These are phyloP conservation scores for Eidolon helvum DNA, from an alignment of 2,113 vertebrate species.

Conservation along the genomic window DNA sequence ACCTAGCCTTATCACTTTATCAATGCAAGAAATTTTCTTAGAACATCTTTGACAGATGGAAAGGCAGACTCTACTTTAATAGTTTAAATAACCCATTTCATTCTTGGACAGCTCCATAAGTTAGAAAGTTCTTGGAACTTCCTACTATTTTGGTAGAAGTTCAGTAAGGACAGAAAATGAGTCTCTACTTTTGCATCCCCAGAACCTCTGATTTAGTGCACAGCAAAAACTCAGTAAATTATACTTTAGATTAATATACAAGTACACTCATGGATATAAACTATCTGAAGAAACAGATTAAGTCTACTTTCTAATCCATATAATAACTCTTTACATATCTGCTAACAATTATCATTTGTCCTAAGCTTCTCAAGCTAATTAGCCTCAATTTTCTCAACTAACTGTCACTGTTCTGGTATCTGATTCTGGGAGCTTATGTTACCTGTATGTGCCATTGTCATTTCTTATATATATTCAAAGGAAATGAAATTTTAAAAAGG, in stretches of 20 bases:
- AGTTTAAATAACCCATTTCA: neutral
- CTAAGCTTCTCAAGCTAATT: neutral
- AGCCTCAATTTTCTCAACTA: neutral
- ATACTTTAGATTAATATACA: neutral
- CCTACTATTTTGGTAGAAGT: neutral
- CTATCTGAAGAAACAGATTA: neutral
- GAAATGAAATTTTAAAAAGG: neutral
- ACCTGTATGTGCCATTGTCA: neutral
- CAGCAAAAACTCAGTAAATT: neutral
- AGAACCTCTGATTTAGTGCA: neutral
- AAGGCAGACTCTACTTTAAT: neutral
- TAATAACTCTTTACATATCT: neutral
- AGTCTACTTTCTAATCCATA: neutral
- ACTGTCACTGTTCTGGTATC: neutral
- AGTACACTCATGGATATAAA: neutral
- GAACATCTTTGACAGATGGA: neutral
- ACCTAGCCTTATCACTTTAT: neutral
- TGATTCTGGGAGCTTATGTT: neutral
- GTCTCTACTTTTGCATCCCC: neutral
- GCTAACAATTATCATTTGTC: neutral
- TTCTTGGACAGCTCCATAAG: neutral
- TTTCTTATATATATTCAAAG: constrained; percentile 11
- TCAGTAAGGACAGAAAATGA: neutral
- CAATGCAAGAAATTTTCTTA: neutral
- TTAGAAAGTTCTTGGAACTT: constrained; percentile 14